Base-by-base conservation (phyloP, 2,797 vertebrate genomes). In the Valencia hispanica region DNA sequence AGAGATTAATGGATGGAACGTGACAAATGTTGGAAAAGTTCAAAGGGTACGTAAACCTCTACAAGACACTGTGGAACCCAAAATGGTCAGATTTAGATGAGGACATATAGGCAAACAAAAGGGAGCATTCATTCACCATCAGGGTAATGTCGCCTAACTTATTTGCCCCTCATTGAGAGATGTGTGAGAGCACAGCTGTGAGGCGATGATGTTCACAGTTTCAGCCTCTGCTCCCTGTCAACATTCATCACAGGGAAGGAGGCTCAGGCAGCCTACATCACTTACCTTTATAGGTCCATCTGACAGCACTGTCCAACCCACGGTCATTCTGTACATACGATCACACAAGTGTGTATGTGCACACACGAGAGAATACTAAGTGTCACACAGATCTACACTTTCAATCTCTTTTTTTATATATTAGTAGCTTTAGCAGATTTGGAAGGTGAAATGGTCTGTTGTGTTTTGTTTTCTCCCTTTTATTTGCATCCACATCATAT, bases 211-310 rank as follows among this genome's bases (percentile, higher is more conserved):
- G 88, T 89, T 94, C 85, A 59, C 79, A 73, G 68, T 50, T 77
- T 68, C 87, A 85, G 87, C 84, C 87, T 88, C 82, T 75, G 84
- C 86, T 82, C 80, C 80, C 79, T 70, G 72, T 84, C 80, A 78
- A 78, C 92, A 93, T 95, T 88, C 85, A 92, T 94, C 93, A 94
- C 87, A 84, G 81, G 41, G 25, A 82, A 83, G 4, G 74, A 84
- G 75, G 81, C 84, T 75, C 27, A 30, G 83, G 84, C 84, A 82
- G 68, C 74, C 51, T 69, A 76, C 91, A 93, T 93, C 89, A 91
- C 92, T 95, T 93, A 93, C 90, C 89, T 93, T 94, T 91, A 95
- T 90, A 75, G 87, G 77, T 73, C 79, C 73, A 51, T 74, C 74
- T 92, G 93, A 95, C 92, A 92, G 81, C 79, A 75, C 32, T 12